Evolutionary conservation across 2,797 vertebrate species (phyloP), one percentile per base, ranked within the genome.

Genomic region (Meriones psammophilus): DNA sequence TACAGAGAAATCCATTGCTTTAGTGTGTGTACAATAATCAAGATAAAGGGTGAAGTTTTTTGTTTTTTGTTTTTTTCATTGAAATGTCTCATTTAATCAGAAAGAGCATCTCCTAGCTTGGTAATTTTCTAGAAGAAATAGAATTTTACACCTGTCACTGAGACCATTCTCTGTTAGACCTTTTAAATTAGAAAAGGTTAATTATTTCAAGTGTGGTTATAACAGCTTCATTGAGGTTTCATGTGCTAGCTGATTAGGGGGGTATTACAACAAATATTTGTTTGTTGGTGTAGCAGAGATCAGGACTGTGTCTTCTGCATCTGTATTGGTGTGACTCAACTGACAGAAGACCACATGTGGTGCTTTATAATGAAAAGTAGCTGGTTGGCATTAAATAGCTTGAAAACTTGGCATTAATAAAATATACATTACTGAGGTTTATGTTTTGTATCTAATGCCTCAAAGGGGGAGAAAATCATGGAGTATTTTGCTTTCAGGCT

Each of bases 121-220:
- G 83, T 92, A 92, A 96, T 97, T 97, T 96, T 95, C 94, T 96
- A 77, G 89, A 96, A 97, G 83, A 83, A 95, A 95, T 95, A 71
- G 26, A 97, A 94, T 96, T 96, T 91, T 96, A 96, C 88, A 97
- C 89, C 88, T 94, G 94, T 94, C 89, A 95, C 69, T 89, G 78
- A 94, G 79, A 92, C 81, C 89, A 92, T 97, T 94, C 88, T 88
- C 50, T 91, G 17, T 89, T 97, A 94, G 89, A 91, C 42, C n/a
- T 96, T 96, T 96, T 94, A 96, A 96, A 96, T 94, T 69, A 96
- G 86, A 92, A 96, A 97, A 96, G 79, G 96, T 96, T 96, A 96
- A 96, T 97, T 97, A 95, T 96, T 97, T 95, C 89, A 88, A 89
- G 46, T 87, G 89, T 96, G 56, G 60, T 95, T 96, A 64, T 95